phyloP scores from a whole-genome alignment of 2,888 invertebrate genomes.

The Ganaspis brasiliensis region DNA sequence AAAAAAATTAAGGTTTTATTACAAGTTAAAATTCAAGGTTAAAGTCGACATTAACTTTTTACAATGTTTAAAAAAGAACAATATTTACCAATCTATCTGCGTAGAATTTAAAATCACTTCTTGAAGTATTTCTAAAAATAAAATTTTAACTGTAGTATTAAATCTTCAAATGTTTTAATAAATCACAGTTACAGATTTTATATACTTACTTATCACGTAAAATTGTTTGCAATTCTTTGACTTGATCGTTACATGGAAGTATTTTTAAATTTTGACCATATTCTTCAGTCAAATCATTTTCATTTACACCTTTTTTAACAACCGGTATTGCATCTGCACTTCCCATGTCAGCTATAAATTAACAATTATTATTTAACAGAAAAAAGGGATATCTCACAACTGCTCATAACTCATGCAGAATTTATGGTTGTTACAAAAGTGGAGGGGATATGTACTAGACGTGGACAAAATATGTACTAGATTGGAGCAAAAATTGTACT shows the following conservation, averaged over 20 bases:
- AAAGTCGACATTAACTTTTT: background rate
- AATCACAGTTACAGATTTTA: conserved; percentile 14
- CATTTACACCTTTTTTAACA: conserved; percentile 62
- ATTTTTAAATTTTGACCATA: conserved; percentile 88
- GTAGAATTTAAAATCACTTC: conserved; percentile 99
- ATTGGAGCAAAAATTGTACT: too few relatives aligned
- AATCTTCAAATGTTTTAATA: background rate
- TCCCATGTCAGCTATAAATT: conserved; percentile 65
- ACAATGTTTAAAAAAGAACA: conserved; percentile 45
- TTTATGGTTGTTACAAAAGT: too few relatives aligned
- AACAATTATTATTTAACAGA: background rate
- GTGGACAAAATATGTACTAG: too few relatives aligned
- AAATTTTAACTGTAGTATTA: background rate
- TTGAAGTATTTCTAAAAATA: conserved; percentile 89
- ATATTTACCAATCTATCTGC: conserved; percentile 92
- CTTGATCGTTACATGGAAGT: conserved; percentile 89
- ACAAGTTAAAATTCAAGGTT: too few relatives aligned
- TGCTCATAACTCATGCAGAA: too few relatives aligned
- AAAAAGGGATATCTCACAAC: too few relatives aligned
- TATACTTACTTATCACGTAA: conserved; percentile 90
- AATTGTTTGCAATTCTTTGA: conserved; percentile 92
- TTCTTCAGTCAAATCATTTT: conserved; percentile 81
- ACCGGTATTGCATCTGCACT: conserved; percentile 65
- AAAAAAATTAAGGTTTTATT: too few relatives aligned
- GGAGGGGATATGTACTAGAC: too few relatives aligned